Percentiles rank a stretch among this genome's conserved stretches.
Conservation (phyloP, 1,140 invertebrate species). For the Leptopilina boulardi region DNA sequence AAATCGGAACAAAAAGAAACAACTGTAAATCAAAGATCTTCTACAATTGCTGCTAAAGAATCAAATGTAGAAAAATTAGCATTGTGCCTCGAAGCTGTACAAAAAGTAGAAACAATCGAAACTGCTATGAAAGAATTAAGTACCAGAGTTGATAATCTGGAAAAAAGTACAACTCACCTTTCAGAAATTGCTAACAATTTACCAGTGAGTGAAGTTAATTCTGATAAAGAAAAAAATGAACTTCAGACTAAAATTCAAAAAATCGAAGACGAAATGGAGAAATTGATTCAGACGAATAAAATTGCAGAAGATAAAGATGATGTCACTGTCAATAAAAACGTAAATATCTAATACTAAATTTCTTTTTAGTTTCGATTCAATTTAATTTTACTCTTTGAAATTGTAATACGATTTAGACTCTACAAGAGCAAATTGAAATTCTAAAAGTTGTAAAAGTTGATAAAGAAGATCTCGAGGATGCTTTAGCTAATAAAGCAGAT, state of each 20-base stretch:
- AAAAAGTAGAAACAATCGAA: slow-evolving; percentile 56
- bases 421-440: slow-evolving; percentile 77
- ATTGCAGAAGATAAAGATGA: slow-evolving; percentile 65
- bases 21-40: not conserved
- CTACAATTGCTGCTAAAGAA: not conserved
- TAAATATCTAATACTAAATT: too few relatives aligned
- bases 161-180: not conserved
- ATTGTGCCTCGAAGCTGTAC: slow-evolving; percentile 42
- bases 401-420: slow-evolving; percentile 61
- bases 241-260: slow-evolving; percentile 63
- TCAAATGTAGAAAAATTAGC: not conserved
- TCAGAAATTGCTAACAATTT: not conserved
- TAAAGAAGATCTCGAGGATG: slow-evolving; percentile 81
- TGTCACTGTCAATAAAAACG: not conserved
- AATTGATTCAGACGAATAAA: slow-evolving; percentile 59
- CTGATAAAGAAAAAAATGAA: slow-evolving; percentile 47
- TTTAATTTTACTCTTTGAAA: slow-evolving; percentile 41
- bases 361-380: too few relatives aligned
- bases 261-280: slow-evolving; percentile 69
- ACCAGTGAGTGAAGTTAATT: not conserved
- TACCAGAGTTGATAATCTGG: not conserved
- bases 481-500: slow-evolving; percentile 84
- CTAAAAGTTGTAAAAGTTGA: slow-evolving; percentile 79
- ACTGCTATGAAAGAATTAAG: slow-evolving; percentile 48
- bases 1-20: not conserved